phyloP scores from a whole-genome alignment of 2,113 vertebrate species.

The Gymnobelideus leadbeateri region DNA sequence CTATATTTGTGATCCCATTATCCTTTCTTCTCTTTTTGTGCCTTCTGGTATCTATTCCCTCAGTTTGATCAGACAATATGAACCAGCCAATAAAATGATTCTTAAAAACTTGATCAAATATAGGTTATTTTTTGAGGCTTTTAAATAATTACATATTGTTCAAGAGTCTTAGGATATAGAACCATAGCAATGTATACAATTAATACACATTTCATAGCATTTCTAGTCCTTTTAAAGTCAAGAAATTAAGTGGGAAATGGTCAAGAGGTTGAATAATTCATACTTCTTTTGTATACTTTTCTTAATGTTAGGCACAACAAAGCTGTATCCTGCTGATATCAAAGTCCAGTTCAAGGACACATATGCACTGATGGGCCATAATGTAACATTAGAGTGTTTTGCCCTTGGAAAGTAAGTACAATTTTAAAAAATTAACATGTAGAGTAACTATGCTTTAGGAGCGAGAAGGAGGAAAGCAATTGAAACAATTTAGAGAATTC shows the following conservation, averaged over 20 bases:
- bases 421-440: slow-evolving; percentile 8
- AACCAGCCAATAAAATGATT: neutral
- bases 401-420: slow-evolving; percentile 97
- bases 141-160: neutral
- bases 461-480: neutral
- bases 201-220: neutral
- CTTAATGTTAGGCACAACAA: slow-evolving; percentile 87
- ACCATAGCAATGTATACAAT: neutral
- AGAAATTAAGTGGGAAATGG: neutral
- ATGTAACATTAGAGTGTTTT: slow-evolving; percentile 97
- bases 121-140: neutral
- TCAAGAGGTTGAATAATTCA: slow-evolving; percentile 11
- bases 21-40: neutral
- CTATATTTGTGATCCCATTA: neutral
- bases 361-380: slow-evolving; percentile 92
- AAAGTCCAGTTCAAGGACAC: slow-evolving; percentile 94
- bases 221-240: slow-evolving; percentile 14
- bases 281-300: slow-evolving; percentile 50
- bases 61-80: neutral
- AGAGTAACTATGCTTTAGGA: slow-evolving; percentile 25
- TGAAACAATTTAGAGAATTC: neutral
- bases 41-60: neutral
- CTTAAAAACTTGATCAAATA: neutral
- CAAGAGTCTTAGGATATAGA: too few relatives aligned
- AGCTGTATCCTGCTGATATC: slow-evolving; percentile 96